Conservation (phyloP, 2,888 invertebrate species). For the Aproaerema taeniolella region DNA sequence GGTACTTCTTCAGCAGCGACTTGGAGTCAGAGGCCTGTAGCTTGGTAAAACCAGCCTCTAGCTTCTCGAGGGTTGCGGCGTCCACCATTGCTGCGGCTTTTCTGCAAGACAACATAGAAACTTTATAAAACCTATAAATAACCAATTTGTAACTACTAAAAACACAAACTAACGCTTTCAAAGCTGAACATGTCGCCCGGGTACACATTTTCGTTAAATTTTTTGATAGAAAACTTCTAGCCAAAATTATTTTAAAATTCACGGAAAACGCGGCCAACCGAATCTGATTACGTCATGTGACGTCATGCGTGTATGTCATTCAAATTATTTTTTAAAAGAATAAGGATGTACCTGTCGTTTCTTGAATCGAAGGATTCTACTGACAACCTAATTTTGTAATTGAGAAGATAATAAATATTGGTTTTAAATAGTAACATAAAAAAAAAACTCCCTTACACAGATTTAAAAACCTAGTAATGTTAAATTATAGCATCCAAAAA, state of each 20-base stretch:
- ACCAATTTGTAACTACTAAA: slow-evolving; percentile 1
- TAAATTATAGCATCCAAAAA: no score
- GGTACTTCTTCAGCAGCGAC: slow-evolving; percentile 97
- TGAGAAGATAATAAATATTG: no score
- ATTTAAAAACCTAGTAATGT: no score
- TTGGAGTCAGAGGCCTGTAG: slow-evolving; percentile 93
- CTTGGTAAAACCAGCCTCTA: slow-evolving; percentile 94
- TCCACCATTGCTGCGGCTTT: slow-evolving; percentile 92
- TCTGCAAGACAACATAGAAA: slow-evolving; percentile 68
- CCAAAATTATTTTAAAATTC: slow-evolving; percentile 13
- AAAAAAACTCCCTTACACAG: no score
- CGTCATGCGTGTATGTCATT: slow-evolving; percentile 1
- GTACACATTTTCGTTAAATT: slow-evolving; percentile 54
- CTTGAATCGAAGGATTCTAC: slow-evolving; percentile 36
- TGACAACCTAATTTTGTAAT: slow-evolving; percentile 26
- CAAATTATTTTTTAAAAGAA: slow-evolving; percentile 28
- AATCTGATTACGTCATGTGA: slow-evolving; percentile 11
- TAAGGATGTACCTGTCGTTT: slow-evolving; percentile 50
- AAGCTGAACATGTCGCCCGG: slow-evolving; percentile 66
- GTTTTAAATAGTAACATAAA: no score
- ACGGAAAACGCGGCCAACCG: slow-evolving; percentile 19
- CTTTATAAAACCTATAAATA: neutral
- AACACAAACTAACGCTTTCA: slow-evolving; percentile 61
- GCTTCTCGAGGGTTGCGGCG: slow-evolving; percentile 92
- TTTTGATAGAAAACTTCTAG: slow-evolving; percentile 11